A percentile compares a stretch with the other conserved stretches of the same genome.
phyloP scores from a whole-genome alignment of 2,888 invertebrate genomes.

The Stramonita haemastoma region DNA sequence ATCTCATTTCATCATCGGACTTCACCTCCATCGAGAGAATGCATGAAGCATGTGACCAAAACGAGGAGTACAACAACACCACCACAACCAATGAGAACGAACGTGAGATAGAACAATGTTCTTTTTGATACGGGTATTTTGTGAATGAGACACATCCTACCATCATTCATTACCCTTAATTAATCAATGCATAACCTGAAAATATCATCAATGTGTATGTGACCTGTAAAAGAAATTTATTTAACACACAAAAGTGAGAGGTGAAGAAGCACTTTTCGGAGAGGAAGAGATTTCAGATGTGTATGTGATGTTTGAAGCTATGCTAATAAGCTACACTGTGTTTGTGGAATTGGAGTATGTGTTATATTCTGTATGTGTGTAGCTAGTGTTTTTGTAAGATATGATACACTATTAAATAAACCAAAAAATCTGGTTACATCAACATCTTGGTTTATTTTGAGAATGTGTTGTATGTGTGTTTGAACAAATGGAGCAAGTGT shows the following conservation, averaged over 20 bases:
- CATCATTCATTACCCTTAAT: slow-evolving; percentile 16
- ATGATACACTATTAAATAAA: slow-evolving; percentile 25
- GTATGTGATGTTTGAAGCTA: slow-evolving; percentile 22
- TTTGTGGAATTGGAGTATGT: slow-evolving; percentile 21
- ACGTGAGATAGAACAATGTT: not conserved
- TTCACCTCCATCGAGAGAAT: not conserved
- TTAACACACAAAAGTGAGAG: not conserved
- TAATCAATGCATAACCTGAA: not conserved
- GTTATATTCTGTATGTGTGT: slow-evolving; percentile 38
- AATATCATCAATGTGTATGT: not conserved
- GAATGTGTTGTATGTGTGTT: not conserved
- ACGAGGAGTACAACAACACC: not conserved
- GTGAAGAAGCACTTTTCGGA: not conserved
- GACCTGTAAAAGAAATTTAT: slow-evolving; percentile 1
- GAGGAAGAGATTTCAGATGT: slow-evolving; percentile 24
- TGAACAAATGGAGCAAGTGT: not conserved
- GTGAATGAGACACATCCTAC: slow-evolving; percentile 6
- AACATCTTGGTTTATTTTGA: not conserved
- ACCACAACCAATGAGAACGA: not conserved
- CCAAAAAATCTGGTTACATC: slow-evolving; percentile 6
- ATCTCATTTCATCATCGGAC: slow-evolving; percentile 4
- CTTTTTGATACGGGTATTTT: slow-evolving; percentile 28
- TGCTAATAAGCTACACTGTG: slow-evolving; percentile 1
- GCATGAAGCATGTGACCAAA: slow-evolving; percentile 21
- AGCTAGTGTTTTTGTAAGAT: slow-evolving; percentile 36